Conservation (phyloP, 2,797 vertebrate species). For the Luscinia megarhynchos region DNA sequence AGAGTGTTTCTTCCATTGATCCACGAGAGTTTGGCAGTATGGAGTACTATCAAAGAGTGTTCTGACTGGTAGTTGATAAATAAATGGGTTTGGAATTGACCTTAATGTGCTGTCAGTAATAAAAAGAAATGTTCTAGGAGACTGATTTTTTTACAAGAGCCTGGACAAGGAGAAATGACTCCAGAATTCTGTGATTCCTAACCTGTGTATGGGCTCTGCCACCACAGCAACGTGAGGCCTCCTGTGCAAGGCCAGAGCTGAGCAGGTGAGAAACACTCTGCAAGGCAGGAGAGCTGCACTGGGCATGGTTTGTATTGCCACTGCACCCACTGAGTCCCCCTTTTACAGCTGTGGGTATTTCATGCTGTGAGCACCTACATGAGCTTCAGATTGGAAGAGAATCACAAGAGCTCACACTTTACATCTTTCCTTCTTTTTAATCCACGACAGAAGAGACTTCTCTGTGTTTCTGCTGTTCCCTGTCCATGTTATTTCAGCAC, state of each 20-base stretch:
- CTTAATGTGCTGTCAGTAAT: background rate
- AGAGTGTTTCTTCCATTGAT: background rate
- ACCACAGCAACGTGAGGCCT: fast-evolving
- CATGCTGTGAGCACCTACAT: background rate
- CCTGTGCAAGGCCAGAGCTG: background rate
- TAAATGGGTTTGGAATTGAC: background rate
- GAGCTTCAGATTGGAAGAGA: background rate
- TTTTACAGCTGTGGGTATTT: background rate
- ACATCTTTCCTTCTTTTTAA: background rate
- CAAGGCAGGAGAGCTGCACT: background rate
- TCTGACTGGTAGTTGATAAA: background rate
- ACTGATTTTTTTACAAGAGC: background rate
- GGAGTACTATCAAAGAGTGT: background rate
- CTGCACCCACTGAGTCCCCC: background rate
- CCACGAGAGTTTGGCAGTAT: background rate
- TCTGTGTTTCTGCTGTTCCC: background rate
- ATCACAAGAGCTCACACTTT: background rate
- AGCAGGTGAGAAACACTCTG: background rate
- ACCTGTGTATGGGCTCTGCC: background rate
- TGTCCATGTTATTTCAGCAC: slow-evolving; percentile 17
- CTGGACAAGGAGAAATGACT: background rate
- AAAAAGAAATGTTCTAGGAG: background rate
- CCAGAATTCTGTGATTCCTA: background rate
- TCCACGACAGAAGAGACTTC: background rate
- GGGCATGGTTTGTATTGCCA: background rate